Conservation (phyloP, 1,140 invertebrate species). For the Diabrotica virgifera region DNA sequence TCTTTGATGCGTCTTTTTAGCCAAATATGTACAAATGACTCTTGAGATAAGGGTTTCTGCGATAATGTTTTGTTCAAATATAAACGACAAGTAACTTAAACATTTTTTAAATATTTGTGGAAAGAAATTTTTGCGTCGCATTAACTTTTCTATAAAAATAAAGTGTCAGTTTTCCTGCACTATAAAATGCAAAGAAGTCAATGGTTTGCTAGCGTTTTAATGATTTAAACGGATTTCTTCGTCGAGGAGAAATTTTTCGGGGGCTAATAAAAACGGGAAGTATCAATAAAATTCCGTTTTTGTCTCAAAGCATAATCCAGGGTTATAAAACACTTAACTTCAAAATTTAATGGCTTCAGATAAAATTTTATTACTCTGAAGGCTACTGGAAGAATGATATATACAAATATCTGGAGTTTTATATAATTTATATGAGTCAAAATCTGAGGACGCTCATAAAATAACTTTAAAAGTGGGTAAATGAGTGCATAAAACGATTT, state of each 20-base stretch:
- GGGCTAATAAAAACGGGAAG: constrained; percentile 7
- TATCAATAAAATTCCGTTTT: constrained; percentile 14
- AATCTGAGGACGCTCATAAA: no score
- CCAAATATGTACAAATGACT: no score
- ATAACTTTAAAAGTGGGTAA: no score
- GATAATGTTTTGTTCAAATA: no score
- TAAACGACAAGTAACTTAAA: no score
- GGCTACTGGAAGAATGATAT: neutral
- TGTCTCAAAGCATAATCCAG: neutral
- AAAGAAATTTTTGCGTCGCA: no score
- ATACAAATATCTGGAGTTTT: constrained; percentile 8
- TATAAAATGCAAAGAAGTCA: neutral
- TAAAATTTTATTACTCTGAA: constrained; percentile 6
- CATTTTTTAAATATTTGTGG: no score
- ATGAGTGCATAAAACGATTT: no score
- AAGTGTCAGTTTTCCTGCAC: neutral
- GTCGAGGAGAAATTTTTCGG: neutral
- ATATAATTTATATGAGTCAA: constrained; percentile 1
- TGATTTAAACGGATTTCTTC: no score
- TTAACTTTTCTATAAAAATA: no score
- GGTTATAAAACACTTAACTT: constrained; percentile 10
- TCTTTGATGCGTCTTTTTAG: no score
- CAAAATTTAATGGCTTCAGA: constrained; percentile 3
- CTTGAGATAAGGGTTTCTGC: no score
- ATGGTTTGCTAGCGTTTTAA: neutral